Conservation (phyloP, 2,113 vertebrate genomes). For the Caloenas nicobarica region DNA sequence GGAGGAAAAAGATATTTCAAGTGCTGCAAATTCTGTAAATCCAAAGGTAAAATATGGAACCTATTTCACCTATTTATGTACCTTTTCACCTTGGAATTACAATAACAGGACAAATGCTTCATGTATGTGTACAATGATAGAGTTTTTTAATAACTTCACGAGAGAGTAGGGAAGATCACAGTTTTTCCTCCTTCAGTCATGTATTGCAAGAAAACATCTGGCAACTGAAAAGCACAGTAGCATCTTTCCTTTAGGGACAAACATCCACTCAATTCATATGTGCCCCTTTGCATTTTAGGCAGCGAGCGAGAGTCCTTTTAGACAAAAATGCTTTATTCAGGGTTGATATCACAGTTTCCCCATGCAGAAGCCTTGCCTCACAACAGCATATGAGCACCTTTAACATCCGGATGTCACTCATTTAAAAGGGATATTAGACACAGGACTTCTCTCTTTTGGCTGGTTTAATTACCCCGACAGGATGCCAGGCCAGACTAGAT, state of each 20-base stretch:
- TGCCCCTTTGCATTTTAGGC: background rate
- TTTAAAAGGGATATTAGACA: conserved; percentile 9
- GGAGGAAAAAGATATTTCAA: background rate
- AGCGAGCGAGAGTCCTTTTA: background rate
- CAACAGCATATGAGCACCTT: background rate
- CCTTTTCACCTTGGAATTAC: background rate
- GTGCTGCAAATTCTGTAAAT: background rate
- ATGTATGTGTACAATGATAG: fast-evolving
- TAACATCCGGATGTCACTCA: background rate
- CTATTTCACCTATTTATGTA: background rate
- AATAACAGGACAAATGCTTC: background rate
- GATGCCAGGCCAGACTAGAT: conserved; percentile 66
- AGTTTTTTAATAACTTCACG: background rate
- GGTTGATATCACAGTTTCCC: background rate
- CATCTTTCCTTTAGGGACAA: background rate
- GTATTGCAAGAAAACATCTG: background rate
- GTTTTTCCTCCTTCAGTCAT: background rate
- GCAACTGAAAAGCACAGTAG: background rate
- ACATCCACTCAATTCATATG: background rate
- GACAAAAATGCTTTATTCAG: background rate
- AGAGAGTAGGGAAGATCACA: background rate
- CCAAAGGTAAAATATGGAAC: background rate
- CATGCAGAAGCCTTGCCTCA: background rate
- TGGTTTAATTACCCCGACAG: conserved; percentile 71
- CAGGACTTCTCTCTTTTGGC: conserved; percentile 28